Evolutionary conservation across 92 coral and sea anemone species (phyloP).

Genomic region (Epizoanthus rinbou): DNA sequence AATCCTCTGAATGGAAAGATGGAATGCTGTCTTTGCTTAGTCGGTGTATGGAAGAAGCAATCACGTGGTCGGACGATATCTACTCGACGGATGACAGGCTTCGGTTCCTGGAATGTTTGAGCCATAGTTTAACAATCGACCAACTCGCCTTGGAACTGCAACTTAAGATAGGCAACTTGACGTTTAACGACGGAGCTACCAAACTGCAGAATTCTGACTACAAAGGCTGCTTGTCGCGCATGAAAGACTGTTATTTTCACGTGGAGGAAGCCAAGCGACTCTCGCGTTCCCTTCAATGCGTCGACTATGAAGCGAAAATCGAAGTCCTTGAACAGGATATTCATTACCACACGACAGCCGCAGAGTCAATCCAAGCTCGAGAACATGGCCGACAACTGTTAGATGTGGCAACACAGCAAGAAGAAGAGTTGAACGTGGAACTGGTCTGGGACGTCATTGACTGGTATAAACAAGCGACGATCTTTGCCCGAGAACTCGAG

Average conservation of each 20-base stretch:
- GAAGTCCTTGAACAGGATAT: conserved; percentile 69
- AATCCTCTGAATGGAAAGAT: conserved; percentile 63
- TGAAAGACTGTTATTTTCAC: conserved; percentile 82
- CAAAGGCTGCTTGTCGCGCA: conserved; percentile 70
- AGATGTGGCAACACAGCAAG: conserved; percentile 54
- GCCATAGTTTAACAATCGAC: conserved; percentile 36
- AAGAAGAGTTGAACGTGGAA: conserved; percentile 76
- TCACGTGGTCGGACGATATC: conserved; percentile 46
- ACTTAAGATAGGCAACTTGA: conserved; percentile 55
- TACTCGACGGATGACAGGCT: conserved; percentile 42
- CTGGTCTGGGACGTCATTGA: conserved; percentile 88
- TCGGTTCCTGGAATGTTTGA: conserved; percentile 44
- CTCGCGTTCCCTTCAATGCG: conserved; percentile 26
- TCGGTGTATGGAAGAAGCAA: conserved; percentile 68
- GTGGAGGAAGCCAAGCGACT: conserved; percentile 86
- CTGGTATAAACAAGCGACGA: conserved; percentile 85
- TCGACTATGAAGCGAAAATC: conserved; percentile 47
- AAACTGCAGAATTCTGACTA: conserved; percentile 68
- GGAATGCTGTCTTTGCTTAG: conserved; percentile 55
- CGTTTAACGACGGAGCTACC: conserved; percentile 78
- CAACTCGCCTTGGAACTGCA: conserved; percentile 53
- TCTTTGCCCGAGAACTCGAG: conserved; percentile 83
- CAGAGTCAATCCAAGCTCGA: conserved; percentile 86
- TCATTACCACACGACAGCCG: conserved; percentile 68
- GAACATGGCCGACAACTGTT: conserved; percentile 67